A percentile compares a stretch with the other conserved stretches of the same genome.
Evolutionary conservation across 2,797 vertebrate genomes (phyloP).

Genomic region (Pseudochaenichthys georgianus): DNA sequence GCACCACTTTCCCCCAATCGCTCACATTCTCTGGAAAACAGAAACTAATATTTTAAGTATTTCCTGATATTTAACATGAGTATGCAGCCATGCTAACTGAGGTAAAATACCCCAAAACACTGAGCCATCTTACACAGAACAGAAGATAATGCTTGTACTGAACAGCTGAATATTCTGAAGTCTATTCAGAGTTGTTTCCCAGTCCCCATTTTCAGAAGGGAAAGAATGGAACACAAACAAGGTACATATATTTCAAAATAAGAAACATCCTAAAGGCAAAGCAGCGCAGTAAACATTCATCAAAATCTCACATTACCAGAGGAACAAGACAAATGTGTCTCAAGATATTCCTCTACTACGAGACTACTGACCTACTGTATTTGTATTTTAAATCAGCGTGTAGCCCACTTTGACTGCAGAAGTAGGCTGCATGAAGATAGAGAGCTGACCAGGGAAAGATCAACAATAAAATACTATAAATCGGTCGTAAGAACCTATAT

Average conservation of each 20-base stretch:
- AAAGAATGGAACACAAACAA: not conserved
- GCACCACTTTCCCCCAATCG: constrained; percentile 93
- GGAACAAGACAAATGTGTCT: not conserved
- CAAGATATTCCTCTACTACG: constrained; percentile 4
- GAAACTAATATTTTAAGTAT: not conserved
- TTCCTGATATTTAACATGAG: not conserved
- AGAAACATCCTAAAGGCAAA: not conserved
- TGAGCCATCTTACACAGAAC: not conserved
- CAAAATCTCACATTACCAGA: not conserved
- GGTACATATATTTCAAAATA: not conserved
- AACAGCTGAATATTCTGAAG: too few relatives aligned
- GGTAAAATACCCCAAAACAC: not conserved
- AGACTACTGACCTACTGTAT: constrained; percentile 43
- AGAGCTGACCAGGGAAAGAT: constrained; percentile 5
- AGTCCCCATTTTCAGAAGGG: not conserved
- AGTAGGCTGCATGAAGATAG: not conserved
- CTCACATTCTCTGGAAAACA: constrained; percentile 89
- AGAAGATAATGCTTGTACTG: not conserved
- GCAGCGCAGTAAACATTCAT: not conserved
- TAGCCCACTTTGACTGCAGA: constrained; percentile 19
- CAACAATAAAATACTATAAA: not conserved
- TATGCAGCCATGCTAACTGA: fast-evolving
- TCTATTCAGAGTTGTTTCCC: too few relatives aligned
- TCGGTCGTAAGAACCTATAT: not conserved
- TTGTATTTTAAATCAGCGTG: constrained; percentile 57